Percentiles rank a stretch among this genome's conserved stretches.
phyloP scores from a whole-genome alignment of 2,113 vertebrate genomes.

The Cinclus mexicanus region DNA sequence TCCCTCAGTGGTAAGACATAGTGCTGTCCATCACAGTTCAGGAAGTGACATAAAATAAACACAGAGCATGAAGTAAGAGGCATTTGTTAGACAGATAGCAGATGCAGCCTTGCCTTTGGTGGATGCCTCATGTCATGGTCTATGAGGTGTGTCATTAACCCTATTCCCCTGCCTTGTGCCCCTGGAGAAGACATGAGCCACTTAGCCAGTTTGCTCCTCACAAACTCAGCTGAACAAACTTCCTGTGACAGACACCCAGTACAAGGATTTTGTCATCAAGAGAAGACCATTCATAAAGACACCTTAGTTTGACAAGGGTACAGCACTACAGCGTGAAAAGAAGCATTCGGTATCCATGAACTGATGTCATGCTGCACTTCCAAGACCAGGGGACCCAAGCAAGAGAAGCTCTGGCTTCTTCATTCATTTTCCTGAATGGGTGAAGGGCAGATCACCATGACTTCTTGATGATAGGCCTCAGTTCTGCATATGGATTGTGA shows the following conservation, averaged over 20 bases:
- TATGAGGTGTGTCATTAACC: neutral
- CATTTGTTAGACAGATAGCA: neutral
- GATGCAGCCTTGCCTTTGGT: neutral
- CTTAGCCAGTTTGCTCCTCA: neutral
- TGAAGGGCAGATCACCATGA: neutral
- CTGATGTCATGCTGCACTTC: neutral
- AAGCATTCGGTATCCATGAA: neutral
- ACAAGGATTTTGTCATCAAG: neutral
- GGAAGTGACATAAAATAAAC: neutral
- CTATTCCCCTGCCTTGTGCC: neutral
- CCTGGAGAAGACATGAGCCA: neutral
- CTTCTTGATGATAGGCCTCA: neutral
- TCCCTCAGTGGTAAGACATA: neutral
- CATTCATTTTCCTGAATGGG: neutral
- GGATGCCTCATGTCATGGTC: neutral
- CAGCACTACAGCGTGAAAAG: neutral
- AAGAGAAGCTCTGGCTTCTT: neutral
- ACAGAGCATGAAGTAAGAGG: neutral
- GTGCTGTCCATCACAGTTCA: neutral
- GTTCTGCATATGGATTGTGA: neutral
- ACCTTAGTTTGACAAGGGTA: neutral
- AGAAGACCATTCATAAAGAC: neutral
- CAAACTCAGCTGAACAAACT: neutral
- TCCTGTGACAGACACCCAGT: neutral
- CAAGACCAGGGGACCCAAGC: neutral